A percentile compares a stretch with the other conserved stretches of the same genome.
Evolutionary conservation across 2,797 vertebrate species (phyloP).

Genomic region (Myoxocephalus aenaeus): DNA sequence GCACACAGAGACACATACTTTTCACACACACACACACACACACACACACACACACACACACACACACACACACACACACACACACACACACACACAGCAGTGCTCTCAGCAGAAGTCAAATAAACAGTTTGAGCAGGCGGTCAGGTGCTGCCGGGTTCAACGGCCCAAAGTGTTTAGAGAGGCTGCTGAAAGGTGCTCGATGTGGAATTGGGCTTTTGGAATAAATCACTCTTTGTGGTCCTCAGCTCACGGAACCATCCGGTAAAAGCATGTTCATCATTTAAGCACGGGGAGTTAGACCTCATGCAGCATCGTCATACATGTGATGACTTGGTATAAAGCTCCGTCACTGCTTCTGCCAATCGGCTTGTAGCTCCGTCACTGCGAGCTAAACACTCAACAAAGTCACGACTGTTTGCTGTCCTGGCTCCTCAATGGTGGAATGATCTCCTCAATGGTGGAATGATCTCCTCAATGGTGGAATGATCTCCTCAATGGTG

Average conservation of each 20-base stretch:
- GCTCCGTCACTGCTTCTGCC: too few relatives aligned
- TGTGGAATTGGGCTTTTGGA: slow-evolving; percentile 53
- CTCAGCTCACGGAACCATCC: slow-evolving; percentile 32
- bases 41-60: slow-evolving; percentile 35
- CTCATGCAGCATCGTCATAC: too few relatives aligned
- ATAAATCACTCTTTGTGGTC: slow-evolving; percentile 62
- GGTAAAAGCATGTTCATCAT: slow-evolving; percentile 19
- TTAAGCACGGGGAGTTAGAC: neutral
- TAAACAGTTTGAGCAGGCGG: slow-evolving; percentile 74
- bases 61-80: slow-evolving; percentile 52
- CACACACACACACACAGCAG: slow-evolving; percentile 51
- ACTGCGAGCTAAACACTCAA: too few relatives aligned
- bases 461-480: too few relatives aligned
- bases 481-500: too few relatives aligned
- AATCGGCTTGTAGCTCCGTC: too few relatives aligned
- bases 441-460: too few relatives aligned
- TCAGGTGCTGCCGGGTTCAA: slow-evolving; percentile 74
- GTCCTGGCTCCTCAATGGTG: too few relatives aligned
- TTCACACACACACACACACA: too few relatives aligned
- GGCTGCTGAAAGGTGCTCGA: slow-evolving; percentile 75
- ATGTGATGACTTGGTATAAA: too few relatives aligned
- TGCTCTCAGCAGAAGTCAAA: slow-evolving; percentile 75
- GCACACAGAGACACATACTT: slow-evolving; percentile 1
- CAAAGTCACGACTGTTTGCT: too few relatives aligned
- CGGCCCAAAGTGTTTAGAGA: slow-evolving; percentile 80